Base-by-base conservation (phyloP, 2,797 vertebrate species). In the Hephaestus fuliginosus region DNA sequence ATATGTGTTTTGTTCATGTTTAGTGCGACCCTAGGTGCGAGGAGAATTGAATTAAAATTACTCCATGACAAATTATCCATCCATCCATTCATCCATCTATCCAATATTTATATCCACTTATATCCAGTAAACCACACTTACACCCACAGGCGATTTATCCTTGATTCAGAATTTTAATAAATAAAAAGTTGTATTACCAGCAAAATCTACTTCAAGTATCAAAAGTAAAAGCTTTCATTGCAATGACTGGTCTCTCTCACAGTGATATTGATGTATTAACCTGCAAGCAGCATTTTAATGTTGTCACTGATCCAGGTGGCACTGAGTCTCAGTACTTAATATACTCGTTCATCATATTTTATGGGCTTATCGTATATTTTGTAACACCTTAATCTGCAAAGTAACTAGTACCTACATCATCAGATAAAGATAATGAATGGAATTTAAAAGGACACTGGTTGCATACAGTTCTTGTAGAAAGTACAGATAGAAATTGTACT, bases 231-330 rank as follows among this genome's bases (percentile, higher is more conserved):
- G 15, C 3, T 60, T 0, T 30, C 46, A 56, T 66, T 0, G 46
- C 33, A 18, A 14, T 41, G 13, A 25, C 43, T 25, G 4, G 18
- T 3, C 7, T 53, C 15, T 11, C 17, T 28, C 53, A 33, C 12
- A 4, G 14, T 22, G 2, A 22, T 20, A 14, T 41, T 36, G 57
- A 77, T 63, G 64, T 44, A 62, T 67, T 48, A 62, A 56, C 68
- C 17, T 41, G 14, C 51, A 60, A 9, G 58, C 44, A 48, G 61
- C 64, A 18, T 60, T 60, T 39, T 52, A 41, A 14, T 55, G 18
- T 33, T 69, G 69, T 69, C 41, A 43, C 11, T 44, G 25, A 17
- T 78, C 76, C 76, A 83, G 39, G 61, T 79, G 76, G 67, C 51
- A n/a, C 63, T 6, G 10, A 49, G 63, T 63, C 43, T 3, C 15